These are phyloP conservation scores for Thereuonema tuberculata DNA, from an alignment of 1,140 invertebrate species.

Conservation along the genomic window DNA sequence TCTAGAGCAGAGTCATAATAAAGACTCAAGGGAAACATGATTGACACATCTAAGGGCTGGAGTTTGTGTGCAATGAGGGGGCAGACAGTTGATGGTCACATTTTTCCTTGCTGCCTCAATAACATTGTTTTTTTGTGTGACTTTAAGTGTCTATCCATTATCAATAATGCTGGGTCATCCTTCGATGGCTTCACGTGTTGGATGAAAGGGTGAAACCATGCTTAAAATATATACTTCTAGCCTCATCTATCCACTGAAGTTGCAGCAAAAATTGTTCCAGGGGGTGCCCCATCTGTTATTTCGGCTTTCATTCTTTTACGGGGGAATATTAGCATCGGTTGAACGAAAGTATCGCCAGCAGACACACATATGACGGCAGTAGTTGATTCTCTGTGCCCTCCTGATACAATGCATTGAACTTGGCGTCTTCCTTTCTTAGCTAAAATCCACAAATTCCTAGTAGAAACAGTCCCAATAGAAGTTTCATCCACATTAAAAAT, in stretches of 20 bases:
- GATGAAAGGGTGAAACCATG: conserved; percentile 12
- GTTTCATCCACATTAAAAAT: conserved; percentile 5
- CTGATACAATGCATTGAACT: neutral
- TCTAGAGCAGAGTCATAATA: too few relatives aligned
- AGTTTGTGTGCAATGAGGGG: neutral
- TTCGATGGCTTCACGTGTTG: neutral
- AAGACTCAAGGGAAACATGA: too few relatives aligned
- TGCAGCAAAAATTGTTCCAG: neutral
- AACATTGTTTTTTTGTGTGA: neutral
- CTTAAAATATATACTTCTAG: neutral
- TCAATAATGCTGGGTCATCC: neutral
- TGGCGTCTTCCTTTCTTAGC: neutral
- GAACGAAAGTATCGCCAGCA: neutral
- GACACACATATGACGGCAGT: conserved; percentile 4
- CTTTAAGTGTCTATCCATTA: conserved; percentile 5
- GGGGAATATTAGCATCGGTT: conserved; percentile 5
- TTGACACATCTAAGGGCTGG: too few relatives aligned
- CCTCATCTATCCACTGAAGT: conserved; percentile 5
- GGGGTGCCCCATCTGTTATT: conserved; percentile 11
- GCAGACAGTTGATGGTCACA: neutral
- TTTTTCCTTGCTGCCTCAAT: neutral
- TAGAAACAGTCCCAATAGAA: neutral
- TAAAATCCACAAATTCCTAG: neutral
- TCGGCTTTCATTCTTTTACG: conserved; percentile 5
- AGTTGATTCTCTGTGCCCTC: neutral